Base-by-base conservation (phyloP, 2,888 invertebrate species). In the Noctua comes region DNA sequence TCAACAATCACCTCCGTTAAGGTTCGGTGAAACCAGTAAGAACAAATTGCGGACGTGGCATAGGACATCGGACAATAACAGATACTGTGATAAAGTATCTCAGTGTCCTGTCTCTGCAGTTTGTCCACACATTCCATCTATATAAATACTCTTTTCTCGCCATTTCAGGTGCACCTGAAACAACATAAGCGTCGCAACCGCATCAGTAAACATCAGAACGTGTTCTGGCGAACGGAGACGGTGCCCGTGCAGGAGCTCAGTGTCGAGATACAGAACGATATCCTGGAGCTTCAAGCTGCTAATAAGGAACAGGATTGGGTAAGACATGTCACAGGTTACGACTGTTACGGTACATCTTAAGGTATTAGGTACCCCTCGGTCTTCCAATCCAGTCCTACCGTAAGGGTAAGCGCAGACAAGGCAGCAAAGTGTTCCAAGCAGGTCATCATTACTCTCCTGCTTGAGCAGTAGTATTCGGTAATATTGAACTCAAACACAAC, bases 211-310 rank as follows among this genome's bases (percentile, higher is more conserved):
- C 92, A 94, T 62, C 91, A 91, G 81, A 90, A 94, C 74, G 96
- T 95, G 79, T 92, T 85, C 83, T 96, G 96, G 96, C 91, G 91
- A 0, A 95, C 96, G 0, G 93, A 93, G 80, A 84, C 95, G 0
- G 96, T 96, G 2, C 96, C 96, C 21, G 92, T 96, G 24, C 95
- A 95, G 78, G 96, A 96, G 76, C 90, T 96, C 40, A 95, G 96
- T 80, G 94, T 96, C 0, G 91, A 93, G 68, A 92, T 96, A 80
- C 96, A 96, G 86, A 92, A 92, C 59, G 91, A 94, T 7, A 91
- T 96, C 5, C 85, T 96, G 5, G 95, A 95, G 59, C 74, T 95
- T 74, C 92, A 93, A 75, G 92, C 93, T 0, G 88, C 89, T 7
- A 90, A 86, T 11, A 69, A 85, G 13, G 59, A 73, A 0, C 77